These are phyloP conservation scores for Styela clava DNA, from an alignment of 23 tunicate genomes.

Conservation along the genomic window DNA sequence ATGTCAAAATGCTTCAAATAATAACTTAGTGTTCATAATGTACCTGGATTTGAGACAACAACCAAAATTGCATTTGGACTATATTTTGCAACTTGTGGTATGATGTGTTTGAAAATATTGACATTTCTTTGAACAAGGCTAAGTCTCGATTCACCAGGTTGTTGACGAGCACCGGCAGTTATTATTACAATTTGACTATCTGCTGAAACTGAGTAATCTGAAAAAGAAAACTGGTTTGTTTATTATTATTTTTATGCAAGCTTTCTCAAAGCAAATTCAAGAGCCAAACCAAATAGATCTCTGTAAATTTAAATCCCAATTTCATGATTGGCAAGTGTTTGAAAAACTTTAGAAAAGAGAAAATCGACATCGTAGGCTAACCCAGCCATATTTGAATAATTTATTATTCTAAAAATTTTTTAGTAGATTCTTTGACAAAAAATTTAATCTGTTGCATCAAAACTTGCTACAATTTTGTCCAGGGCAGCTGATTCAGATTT, in stretches of 20 bases:
- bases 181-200: constrained; percentile 71
- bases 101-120: constrained; percentile 69
- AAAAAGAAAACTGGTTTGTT: not conserved
- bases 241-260: not conserved
- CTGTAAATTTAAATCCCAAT: not conserved
- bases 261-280: not conserved
- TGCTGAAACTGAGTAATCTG: constrained; percentile 58
- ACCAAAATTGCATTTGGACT: constrained; percentile 80
- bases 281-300: not conserved
- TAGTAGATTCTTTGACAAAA: too few species aligned
- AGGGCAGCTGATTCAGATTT: too few species aligned
- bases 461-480: too few species aligned
- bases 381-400: too few species aligned
- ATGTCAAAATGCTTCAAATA: too few species aligned
- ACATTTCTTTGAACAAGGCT: constrained; percentile 86
- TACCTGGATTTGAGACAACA: constrained; percentile 87
- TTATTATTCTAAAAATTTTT: too few species aligned
- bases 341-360: too few species aligned
- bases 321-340: not conserved
- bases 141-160: constrained; percentile 78
- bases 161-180: constrained; percentile 88
- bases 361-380: too few species aligned
- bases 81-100: constrained; percentile 63
- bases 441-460: too few species aligned
- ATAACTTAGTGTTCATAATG: too few species aligned